Evolutionary conservation across 2,797 vertebrate genomes (phyloP), one percentile per base, ranked within the genome.

Genomic region (Ptychobarbus kaznakovi): DNA sequence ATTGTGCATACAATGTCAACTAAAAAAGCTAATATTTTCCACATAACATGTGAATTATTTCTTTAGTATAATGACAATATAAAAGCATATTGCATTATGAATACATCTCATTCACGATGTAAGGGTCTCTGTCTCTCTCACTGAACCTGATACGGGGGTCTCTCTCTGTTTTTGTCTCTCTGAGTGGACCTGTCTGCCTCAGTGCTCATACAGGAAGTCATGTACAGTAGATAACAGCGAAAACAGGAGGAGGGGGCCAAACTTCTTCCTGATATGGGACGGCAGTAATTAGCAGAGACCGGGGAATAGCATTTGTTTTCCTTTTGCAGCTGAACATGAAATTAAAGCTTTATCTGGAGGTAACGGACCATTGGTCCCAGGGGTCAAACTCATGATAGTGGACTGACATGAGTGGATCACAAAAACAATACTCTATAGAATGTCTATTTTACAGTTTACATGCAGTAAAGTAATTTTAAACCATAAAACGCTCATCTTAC

Each of bases 251-350:
- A 76, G 74, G 84, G 78, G 86, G 40, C 35, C 83, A 91, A 92
- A 86, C 80, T 86, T 72, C 44, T 75, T 78, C 93, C 91, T 85
- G 89, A 91, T 79, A 72, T 92, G 90, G 92, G 90, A 81, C 89
- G 92, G 86, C 83, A 92, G 87, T 92, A 91, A 94, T 96, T 96
- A 96, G 95, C 95, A 96, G 88, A 93, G 93, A 91, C 78, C 93
- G 96, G 97, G 96, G 97, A 97, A 94, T 90, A 91, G 10, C 83
- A 91, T 95, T 95, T 96, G 94, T 95, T 97, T 96, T 96, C 93
- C 92, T 92, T 95, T 91, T 91, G 93, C 87, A 93, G 94, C 93
- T 92, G 92, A 96, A 95, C 92, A 93, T 95, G 92, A 95, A 95
- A 95, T 95, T 92, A 91, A 92, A 89, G 86, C 92, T 93, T 98